Evolutionary conservation across 2,888 invertebrate genomes (phyloP), one percentile per base, ranked within the genome.

Genomic region (Phytoseiulus persimilis): DNA sequence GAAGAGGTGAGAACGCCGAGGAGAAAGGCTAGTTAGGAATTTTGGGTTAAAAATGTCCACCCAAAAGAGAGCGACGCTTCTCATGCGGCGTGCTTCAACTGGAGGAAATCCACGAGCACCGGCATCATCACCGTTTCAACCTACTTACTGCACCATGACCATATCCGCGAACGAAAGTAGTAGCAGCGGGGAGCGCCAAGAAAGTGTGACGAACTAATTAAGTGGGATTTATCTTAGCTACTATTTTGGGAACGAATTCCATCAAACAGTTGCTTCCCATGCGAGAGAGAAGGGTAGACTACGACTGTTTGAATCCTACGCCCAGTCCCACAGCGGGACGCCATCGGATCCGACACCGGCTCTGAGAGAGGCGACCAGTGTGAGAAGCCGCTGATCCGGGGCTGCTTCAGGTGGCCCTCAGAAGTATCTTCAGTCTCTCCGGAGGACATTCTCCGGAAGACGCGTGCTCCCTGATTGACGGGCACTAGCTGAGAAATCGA

Each of bases 161-260:
- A 23, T 65, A 65, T 65, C 65, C 28, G 18, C 65, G 23, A 28
- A 18, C 18, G 65, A 65, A 65, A 65, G 65, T 23, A 65, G 65
- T 65, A 65, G 65, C 65, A 65, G 65, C 65, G 65, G 65, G 65
- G 18, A 28, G 65, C 65, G 65, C 65, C 65, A 65, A 65, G 65
- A 65, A 65, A 65, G 65, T 65, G 65, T 65, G 65, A 65, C 65
- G 65, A 65, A 65, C 65, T 65, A 65, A 65, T 65, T 65, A 65
- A 65, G 65, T 65, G 65, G 65, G 65, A 65, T 28, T 65, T 65
- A 65, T 65, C 65, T 65, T 65, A 65, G 65, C 65, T 65, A 65
- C 65, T 65, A 65, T 65, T 65, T 65, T 28, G 65, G 65, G 65
- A 65, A 6, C 65, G 65, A 65, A 65, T 65, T 65, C 65, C 65